phyloP scores from a whole-genome alignment of 2,888 invertebrate genomes.

The Resseliella maxima region DNA sequence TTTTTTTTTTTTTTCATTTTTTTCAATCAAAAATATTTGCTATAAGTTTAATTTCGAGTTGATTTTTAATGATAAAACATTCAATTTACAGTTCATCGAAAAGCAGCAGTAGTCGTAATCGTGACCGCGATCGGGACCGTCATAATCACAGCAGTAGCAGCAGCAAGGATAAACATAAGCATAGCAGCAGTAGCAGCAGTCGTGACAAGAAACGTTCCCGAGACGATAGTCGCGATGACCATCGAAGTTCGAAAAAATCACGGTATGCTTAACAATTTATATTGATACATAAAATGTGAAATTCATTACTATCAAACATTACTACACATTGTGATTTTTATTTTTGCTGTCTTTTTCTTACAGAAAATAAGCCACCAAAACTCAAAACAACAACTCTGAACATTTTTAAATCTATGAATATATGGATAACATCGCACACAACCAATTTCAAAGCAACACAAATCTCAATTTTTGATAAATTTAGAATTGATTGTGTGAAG shows the following conservation, averaged over 20 bases:
- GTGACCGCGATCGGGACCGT: slow-evolving; percentile 58
- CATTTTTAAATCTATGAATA: not conserved
- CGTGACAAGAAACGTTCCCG: slow-evolving; percentile 78
- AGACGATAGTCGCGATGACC: slow-evolving; percentile 78
- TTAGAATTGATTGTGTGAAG: slow-evolving; percentile 1
- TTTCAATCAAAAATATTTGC: not conserved
- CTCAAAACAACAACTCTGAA: not conserved
- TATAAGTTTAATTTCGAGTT: not conserved
- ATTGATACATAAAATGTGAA: too few species aligned
- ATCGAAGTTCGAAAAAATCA: slow-evolving; percentile 76
- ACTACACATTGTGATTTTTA: not conserved
- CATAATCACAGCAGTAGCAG: slow-evolving; percentile 56
- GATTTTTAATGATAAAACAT: not conserved
- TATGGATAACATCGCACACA: not conserved
- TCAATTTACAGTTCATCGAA: slow-evolving; percentile 63
- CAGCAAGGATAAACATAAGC: slow-evolving; percentile 58
- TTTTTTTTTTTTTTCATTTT: too few species aligned
- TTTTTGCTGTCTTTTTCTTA: not conserved
- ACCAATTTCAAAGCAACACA: not conserved
- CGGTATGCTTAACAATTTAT: too few species aligned
- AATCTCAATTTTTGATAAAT: slow-evolving; percentile 33
- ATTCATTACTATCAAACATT: not conserved
- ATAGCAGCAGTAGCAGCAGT: slow-evolving; percentile 60
- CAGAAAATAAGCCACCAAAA: slow-evolving; percentile 44
- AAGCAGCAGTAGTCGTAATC: slow-evolving; percentile 59